Base-by-base conservation (phyloP, 2,113 vertebrate species). In the Equus quagga region DNA sequence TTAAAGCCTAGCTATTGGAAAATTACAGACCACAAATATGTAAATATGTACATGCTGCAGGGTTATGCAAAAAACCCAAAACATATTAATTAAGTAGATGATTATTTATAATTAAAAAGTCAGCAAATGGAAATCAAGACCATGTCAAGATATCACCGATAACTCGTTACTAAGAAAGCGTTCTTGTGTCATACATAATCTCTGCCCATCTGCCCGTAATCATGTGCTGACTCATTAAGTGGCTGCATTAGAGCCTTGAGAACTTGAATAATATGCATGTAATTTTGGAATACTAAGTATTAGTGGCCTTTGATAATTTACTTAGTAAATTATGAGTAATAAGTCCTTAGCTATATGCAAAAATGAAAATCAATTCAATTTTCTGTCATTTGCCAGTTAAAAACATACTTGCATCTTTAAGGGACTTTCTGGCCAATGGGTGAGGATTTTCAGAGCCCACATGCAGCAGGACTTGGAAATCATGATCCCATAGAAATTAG, bases 11-110 rank as follows among this genome's bases (percentile, higher is more conserved):
- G 31, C 28, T 93, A 56, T 31, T 58, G 36, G 4, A 96, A 96
- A 96, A 79, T 93, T 97, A 91, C 91, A 93, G 49, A 26, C 49
- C 78, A 96, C 41, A 96, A 88, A 96, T 91, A 95, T 97, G 96
- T 75, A 97, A 94, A 90, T 93, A 91, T 28, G 7, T 62, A n/a
- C 15, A 75, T 21, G 19, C 6, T 67, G 7, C 72, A 69, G 70
- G 14, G 13, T 90, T 95, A 44, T 69, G 51, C 49, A 96, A 79
- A 95, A 17, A 93, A 76, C 49, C 33, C 26, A 49, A 11, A 88
- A 75, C 56, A 62, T 44, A 70, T 56, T 93, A 54, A 91, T 64
- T 93, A 54, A 91, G n/a, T 5, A 80, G 58, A 83, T 79, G 91
- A 62, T 88, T 76, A 93, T 84, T 91, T 97, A 91, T 84, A 73